Base-by-base conservation (phyloP, 1,140 invertebrate species). In the Drosophila ambigua region DNA sequence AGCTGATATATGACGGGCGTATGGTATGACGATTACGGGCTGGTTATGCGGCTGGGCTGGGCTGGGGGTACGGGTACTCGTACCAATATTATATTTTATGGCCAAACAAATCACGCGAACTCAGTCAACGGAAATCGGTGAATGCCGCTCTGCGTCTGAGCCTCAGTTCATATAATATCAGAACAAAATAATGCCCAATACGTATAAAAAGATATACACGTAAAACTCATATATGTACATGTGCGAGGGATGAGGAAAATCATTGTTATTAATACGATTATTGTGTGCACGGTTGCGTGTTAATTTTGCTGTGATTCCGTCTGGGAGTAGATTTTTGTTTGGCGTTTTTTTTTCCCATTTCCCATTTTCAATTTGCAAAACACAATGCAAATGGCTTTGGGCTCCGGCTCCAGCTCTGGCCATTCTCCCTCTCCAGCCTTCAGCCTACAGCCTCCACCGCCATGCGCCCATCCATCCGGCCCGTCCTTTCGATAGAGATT, bases 231-330 rank as follows among this genome's bases (percentile, higher is more conserved):
- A 20, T 20, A 20, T 20, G 20, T 2, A 20, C 20, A 20, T 20
- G 20, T 20, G 1, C 20, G 20, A 20, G 20, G 20, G 31, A 51
- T 52, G 20, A 5, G 54, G 43, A 65, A 83, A 80, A 80, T 80
- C 63, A 87, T 85, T 87, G 83, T 87, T 85, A 85, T 87, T 85
- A 85, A 85, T 85, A 87, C 74, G 82, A 82, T 88, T 88, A 88
- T 88, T 88, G 83, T 88, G 83, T 88, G 83, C 83, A 88, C 83
- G 83, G 79, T 88, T 88, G 83, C 83, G 83, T 88, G 83, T 88
- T 88, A 88, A 88, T 88, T 88, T 88, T 76, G 16, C 79, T 82
- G 75, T 88, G 83, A 88, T 80, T 85, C 74, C 66, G 68, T 59
- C 57, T 72, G 58, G 50, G 48, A 59, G 49, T 63, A 72, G 63